Evolutionary conservation across 2,797 vertebrate genomes (phyloP), one percentile per base, ranked within the genome.

Genomic region (Cynodonichthys magdalenae): DNA sequence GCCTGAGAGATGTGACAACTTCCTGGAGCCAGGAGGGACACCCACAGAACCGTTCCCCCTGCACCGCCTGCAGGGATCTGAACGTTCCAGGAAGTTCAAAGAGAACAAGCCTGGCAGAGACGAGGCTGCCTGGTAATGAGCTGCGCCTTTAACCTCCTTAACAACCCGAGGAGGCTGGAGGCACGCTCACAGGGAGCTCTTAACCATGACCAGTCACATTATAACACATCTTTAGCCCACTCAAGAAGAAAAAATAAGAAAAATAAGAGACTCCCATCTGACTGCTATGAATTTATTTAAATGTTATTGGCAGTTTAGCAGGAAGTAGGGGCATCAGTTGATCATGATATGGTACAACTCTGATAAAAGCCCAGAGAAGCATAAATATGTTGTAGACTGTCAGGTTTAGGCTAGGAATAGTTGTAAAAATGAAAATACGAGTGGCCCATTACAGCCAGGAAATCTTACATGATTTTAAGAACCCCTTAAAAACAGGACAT

Each of bases 31-130:
- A 65, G 54, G 69, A 53, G 44, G 64, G 60, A 69, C 52, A 18
- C 53, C 44, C 36, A 7, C 11, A 39, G 42, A 47, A 63, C 61
- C 56, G 36, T 28, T 12, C 49, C 53, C 50, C 36, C n/a, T n/a
- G 12, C 50, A 19, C 28, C 1, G 49, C 71, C 76, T 74, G 69
- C 65, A 59, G 69, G 60, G 75, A 82, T 81, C 69, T 85, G 68
- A 83, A 45, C 1, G 9, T 47, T 72, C 55, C 55, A 65, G 63
- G 66, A 77, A 52, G 76, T 85, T 87, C 77, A 89, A 87, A 86
- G 71, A 54, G 39, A 81, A 59, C 7, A 5, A 60, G 63, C 1
- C 53, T 39, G 48, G 49, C 56, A 82, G 71, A 77, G 64, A 79
- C 28, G 54, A 39, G 58, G 58, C 54, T 62, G 41, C 44, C 51